Percentiles rank a stretch among this genome's conserved stretches.
These are phyloP conservation scores for Ormyrus pomaceus DNA, from an alignment of 2,888 invertebrate genomes.

Conservation along the genomic window DNA sequence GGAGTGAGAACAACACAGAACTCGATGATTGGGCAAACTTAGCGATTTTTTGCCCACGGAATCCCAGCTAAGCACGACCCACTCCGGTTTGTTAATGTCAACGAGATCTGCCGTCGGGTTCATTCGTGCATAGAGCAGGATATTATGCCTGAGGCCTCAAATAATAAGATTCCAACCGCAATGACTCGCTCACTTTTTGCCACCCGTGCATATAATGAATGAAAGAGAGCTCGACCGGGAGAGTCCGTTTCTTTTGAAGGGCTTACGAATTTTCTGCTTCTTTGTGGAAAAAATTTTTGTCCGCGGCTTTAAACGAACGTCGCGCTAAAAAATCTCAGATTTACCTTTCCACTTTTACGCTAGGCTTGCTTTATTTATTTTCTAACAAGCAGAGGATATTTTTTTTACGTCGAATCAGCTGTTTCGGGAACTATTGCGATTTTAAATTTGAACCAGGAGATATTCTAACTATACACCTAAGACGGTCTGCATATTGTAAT, in stretches of 20 bases:
- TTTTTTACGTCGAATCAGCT: background rate
- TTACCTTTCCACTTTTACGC: background rate
- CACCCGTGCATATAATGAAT: background rate
- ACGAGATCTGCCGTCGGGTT: slow-evolving; percentile 64
- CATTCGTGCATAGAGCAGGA: slow-evolving; percentile 72
- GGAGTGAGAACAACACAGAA: background rate
- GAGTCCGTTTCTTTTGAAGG: background rate
- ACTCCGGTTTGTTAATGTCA: slow-evolving; percentile 61
- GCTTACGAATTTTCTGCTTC: background rate
- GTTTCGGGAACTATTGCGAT: no score
- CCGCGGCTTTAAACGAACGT: background rate
- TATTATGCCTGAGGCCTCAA: slow-evolving; percentile 68
- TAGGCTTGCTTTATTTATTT: background rate
- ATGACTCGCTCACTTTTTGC: slow-evolving; percentile 61
- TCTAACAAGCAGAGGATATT: no score
- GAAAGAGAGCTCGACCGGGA: background rate
- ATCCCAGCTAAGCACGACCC: slow-evolving; percentile 4
- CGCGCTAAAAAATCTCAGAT: background rate
- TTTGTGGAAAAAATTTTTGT: background rate
- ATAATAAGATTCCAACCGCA: slow-evolving; percentile 70
- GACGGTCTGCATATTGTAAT: no score
- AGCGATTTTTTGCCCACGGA: slow-evolving; percentile 1
- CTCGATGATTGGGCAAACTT: background rate
- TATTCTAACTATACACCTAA: no score
- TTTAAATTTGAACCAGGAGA: background rate